Percentiles rank a stretch among this genome's conserved stretches.
These are phyloP conservation scores for Polylopha cassiicola DNA, from an alignment of 2,888 invertebrate genomes.

Conservation along the genomic window DNA sequence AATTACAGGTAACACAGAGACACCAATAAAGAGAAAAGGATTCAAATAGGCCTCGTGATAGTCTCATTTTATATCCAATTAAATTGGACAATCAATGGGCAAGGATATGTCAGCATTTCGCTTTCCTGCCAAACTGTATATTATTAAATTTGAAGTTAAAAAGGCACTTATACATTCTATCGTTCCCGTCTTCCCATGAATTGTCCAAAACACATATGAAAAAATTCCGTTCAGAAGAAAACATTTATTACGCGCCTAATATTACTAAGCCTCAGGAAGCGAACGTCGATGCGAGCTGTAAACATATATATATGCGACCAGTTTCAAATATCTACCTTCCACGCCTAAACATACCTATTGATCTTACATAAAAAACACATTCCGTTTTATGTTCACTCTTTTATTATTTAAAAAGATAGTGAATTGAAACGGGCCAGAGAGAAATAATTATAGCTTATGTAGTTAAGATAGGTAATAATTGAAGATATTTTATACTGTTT, in stretches of 20 bases:
- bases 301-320: slow-evolving; percentile 57
- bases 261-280: slow-evolving; percentile 74
- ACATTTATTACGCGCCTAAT: slow-evolving; percentile 77
- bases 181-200: slow-evolving; percentile 39
- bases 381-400: no score
- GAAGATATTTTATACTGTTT: slow-evolving; percentile 33
- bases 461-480: slow-evolving; percentile 50
- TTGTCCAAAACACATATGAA: slow-evolving; percentile 52
- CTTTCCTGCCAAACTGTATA: no score
- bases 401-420: no score
- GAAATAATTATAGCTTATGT: slow-evolving; percentile 54
- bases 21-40: slow-evolving; percentile 61
- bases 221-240: slow-evolving; percentile 62
- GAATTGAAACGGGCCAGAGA: slow-evolving; percentile 61
- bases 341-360: slow-evolving; percentile 21
- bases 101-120: slow-evolving; percentile 26
- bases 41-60: slow-evolving; percentile 44
- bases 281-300: slow-evolving; percentile 66
- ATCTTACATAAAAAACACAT: slow-evolving; percentile 3
- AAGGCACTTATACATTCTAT: slow-evolving; percentile 3
- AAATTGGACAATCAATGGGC: slow-evolving; percentile 48
- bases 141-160: no score
- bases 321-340: slow-evolving; percentile 65
- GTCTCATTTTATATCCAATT: slow-evolving; percentile 33
- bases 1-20: slow-evolving; percentile 62